Evolutionary conservation across 2,113 vertebrate genomes (phyloP).

Genomic region (rabbit (Oryctolagus cuniculus)): DNA sequence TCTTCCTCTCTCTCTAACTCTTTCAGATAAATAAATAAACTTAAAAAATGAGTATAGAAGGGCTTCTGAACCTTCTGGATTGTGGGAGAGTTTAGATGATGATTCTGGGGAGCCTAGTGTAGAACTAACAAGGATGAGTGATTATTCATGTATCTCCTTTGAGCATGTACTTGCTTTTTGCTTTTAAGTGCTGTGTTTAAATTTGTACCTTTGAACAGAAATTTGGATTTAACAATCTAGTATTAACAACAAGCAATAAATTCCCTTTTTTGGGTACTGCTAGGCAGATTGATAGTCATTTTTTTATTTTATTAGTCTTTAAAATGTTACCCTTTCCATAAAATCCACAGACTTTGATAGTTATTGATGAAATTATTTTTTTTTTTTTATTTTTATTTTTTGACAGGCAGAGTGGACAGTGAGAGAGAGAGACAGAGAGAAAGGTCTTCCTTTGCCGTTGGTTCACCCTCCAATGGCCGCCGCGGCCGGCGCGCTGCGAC

Average conservation of each 20-base stretch:
- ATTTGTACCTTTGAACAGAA: neutral
- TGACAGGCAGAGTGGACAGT: too few relatives aligned
- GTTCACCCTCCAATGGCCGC: too few relatives aligned
- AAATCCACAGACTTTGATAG: neutral
- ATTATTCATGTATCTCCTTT: neutral
- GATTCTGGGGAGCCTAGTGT: neutral
- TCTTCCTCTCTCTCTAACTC: too few relatives aligned
- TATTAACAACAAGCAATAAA: neutral
- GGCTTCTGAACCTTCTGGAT: neutral
- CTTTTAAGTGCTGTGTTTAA: neutral
- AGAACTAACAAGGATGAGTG: neutral
- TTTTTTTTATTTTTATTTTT: too few relatives aligned
- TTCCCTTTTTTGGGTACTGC: neutral
- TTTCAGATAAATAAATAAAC: too few relatives aligned
- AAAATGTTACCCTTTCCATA: conserved; percentile 27
- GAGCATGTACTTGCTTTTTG: neutral
- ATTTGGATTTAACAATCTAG: neutral
- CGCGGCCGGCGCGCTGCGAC: too few relatives aligned
- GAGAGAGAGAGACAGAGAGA: too few relatives aligned
- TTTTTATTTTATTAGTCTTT: neutral
- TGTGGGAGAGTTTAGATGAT: neutral
- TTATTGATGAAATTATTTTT: conserved; percentile 22
- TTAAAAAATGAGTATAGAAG: too few relatives aligned
- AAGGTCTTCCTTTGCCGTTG: too few relatives aligned
- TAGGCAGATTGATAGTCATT: conserved; percentile 25